Conservation (phyloP, 2,888 invertebrate genomes). For the Himalopsyche kuldschensis region DNA sequence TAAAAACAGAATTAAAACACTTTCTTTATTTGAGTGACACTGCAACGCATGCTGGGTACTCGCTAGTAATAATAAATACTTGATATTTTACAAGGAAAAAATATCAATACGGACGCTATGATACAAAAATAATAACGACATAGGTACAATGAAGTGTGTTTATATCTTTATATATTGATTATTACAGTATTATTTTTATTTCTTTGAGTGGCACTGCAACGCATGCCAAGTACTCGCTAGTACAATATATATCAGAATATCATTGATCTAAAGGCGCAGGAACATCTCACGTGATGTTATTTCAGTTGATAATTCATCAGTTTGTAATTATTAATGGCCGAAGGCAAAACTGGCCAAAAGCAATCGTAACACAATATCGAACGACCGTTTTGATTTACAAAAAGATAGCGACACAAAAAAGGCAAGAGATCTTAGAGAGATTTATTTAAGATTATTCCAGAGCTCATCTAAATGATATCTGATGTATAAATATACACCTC, state of each 20-base stretch:
- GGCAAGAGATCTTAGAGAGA: slow-evolving; percentile 30
- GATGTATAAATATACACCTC: neutral
- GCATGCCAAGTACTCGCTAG: too few species aligned
- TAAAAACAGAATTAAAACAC: too few species aligned
- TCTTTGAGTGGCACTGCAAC: too few species aligned
- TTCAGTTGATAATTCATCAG: slow-evolving; percentile 33
- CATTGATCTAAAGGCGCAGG: neutral
- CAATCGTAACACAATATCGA: slow-evolving; percentile 21
- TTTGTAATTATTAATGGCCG: slow-evolving; percentile 38
- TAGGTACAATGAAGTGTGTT: too few species aligned
- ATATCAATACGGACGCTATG: too few species aligned
- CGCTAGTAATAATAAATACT: too few species aligned
- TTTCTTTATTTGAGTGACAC: too few species aligned
- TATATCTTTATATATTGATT: too few species aligned
- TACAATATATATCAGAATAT: neutral
- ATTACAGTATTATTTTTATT: too few species aligned
- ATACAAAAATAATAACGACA: too few species aligned
- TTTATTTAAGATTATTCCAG: slow-evolving; percentile 30
- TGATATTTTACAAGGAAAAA: too few species aligned
- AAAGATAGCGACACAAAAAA: slow-evolving; percentile 36
- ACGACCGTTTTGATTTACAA: slow-evolving; percentile 30
- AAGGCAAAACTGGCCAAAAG: slow-evolving; percentile 28
- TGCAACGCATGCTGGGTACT: too few species aligned
- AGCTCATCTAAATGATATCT: slow-evolving; percentile 1
- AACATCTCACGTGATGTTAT: neutral